Evolutionary conservation across 2,113 vertebrate genomes (phyloP).

Genomic region (pig (Sus scrofa)): DNA sequence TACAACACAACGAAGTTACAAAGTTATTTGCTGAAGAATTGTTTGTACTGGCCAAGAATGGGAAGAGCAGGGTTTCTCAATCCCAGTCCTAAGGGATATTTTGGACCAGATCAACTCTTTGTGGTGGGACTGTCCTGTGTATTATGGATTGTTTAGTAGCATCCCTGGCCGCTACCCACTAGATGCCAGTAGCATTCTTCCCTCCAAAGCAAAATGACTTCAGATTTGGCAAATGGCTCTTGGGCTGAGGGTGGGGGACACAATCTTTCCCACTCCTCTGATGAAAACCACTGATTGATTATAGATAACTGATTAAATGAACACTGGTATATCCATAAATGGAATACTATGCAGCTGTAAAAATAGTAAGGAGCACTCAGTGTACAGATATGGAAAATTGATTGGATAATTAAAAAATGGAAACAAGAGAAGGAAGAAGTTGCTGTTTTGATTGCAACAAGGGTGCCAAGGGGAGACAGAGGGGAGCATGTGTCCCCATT

Average conservation of each 20-base stretch:
- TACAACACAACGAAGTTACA: not conserved
- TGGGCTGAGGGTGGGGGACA: not conserved
- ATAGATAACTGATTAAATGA: slow-evolving; percentile 29
- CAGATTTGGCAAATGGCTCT: not conserved
- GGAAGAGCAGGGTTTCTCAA: not conserved
- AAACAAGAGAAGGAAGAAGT: not conserved
- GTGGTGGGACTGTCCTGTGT: not conserved
- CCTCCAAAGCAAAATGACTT: not conserved
- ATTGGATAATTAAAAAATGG: not conserved
- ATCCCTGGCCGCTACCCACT: not conserved
- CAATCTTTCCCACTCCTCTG: not conserved
- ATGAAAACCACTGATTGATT: not conserved
- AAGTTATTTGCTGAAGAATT: not conserved
- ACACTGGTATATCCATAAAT: not conserved
- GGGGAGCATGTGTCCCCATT: not conserved
- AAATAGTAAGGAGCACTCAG: not conserved
- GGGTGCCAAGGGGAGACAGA: not conserved
- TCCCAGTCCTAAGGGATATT: not conserved
- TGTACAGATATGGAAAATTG: not conserved
- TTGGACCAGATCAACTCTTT: not conserved
- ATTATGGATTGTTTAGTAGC: not conserved
- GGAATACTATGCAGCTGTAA: not conserved
- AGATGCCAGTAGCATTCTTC: not conserved
- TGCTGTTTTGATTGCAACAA: not conserved
- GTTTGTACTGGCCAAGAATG: not conserved